Percentiles rank a stretch among this genome's conserved stretches.
Evolutionary conservation across 92 coral and sea anemone genomes (phyloP).

Genomic region (Zoanthus sansibaricus): DNA sequence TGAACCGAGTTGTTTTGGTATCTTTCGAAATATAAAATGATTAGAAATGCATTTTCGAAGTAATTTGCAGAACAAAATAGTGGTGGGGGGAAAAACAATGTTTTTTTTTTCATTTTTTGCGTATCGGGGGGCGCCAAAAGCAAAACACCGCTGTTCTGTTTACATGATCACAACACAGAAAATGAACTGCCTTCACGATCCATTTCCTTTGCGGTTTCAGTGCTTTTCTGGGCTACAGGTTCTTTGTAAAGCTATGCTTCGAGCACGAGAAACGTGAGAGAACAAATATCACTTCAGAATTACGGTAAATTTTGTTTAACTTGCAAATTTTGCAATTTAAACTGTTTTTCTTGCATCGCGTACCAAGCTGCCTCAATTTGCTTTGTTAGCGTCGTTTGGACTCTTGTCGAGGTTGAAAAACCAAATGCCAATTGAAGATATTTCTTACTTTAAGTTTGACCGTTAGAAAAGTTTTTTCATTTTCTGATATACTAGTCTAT

Average conservation of each 20-base stretch:
- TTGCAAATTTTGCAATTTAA: background rate
- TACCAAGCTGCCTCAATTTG: background rate
- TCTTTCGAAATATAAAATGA: background rate
- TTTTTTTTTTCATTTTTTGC: constrained; percentile 3
- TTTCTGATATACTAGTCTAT: background rate
- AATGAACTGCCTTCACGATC: background rate
- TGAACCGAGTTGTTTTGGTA: background rate
- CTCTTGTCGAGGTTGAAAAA: background rate
- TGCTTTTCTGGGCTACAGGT: constrained; percentile 14
- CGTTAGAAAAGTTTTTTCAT: background rate
- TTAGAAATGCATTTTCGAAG: too few relatives aligned
- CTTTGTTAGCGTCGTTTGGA: background rate
- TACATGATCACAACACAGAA: constrained; percentile 15
- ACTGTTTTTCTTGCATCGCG: constrained; percentile 19
- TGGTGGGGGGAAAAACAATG: background rate
- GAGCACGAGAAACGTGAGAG: background rate
- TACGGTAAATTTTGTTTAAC: background rate
- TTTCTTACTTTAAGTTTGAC: background rate
- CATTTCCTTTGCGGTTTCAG: constrained; percentile 37
- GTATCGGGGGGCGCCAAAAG: background rate
- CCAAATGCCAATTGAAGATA: background rate
- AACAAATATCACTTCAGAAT: background rate
- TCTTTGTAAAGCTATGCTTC: background rate
- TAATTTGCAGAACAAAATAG: too few relatives aligned
- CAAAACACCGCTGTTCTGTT: constrained; percentile 12